Evolutionary conservation across 2,113 vertebrate species (phyloP).

Genomic region (Macquaria ambigua): DNA sequence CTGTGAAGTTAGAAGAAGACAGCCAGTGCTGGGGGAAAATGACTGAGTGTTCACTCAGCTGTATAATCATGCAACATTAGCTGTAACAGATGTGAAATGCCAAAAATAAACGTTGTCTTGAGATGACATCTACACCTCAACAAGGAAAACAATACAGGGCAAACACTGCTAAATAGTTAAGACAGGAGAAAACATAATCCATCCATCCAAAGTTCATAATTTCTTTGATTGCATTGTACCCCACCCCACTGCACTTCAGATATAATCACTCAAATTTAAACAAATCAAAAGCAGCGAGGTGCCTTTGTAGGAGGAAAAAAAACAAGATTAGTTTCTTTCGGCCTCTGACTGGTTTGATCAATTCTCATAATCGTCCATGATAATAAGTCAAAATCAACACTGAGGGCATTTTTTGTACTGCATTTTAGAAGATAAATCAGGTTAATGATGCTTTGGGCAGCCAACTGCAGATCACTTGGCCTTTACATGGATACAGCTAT

Average conservation of each 20-base stretch:
- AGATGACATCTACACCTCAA: neutral
- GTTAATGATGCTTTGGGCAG: constrained; percentile 62
- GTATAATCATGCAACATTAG: constrained; percentile 3
- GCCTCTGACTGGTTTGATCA: constrained; percentile 47
- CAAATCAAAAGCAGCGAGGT: neutral
- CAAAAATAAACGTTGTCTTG: neutral
- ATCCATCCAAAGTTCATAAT: neutral
- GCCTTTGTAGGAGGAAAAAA: constrained; percentile 1
- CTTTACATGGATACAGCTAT: constrained; percentile 62
- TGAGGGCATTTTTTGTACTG: constrained; percentile 23
- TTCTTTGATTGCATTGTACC: neutral
- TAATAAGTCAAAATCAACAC: constrained; percentile 57
- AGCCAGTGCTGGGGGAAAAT: neutral
- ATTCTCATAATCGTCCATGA: constrained; percentile 52
- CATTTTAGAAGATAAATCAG: constrained; percentile 66
- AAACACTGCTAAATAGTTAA: constrained; percentile 1
- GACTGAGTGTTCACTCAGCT: neutral
- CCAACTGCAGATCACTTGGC: constrained; percentile 39
- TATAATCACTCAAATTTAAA: constrained; percentile 20
- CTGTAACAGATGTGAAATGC: neutral
- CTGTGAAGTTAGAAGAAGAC: neutral
- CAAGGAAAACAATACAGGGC: neutral
- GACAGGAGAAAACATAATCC: neutral
- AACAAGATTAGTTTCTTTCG: constrained; percentile 21
- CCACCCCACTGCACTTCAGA: neutral